Evolutionary conservation across 2,888 invertebrate genomes (phyloP).

Genomic region (Sinelater perroti): DNA sequence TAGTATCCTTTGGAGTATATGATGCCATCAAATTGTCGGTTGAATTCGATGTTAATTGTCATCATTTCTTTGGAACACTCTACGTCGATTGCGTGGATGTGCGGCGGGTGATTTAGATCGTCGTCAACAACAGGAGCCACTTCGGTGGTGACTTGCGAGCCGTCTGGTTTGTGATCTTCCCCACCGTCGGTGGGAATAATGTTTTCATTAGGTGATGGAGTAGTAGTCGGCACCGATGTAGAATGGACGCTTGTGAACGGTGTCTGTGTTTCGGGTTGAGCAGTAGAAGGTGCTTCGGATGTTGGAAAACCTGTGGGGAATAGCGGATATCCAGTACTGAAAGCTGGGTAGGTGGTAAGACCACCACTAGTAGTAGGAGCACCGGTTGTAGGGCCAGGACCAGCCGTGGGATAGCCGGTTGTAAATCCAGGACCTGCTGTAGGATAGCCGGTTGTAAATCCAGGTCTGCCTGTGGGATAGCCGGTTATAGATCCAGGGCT

Average conservation of each 20-base stretch:
- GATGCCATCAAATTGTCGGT: slow-evolving; percentile 77
- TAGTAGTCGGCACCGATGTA: slow-evolving; percentile 11
- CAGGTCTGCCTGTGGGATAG: slow-evolving; percentile 26
- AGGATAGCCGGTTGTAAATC: slow-evolving; percentile 26
- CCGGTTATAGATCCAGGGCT: slow-evolving; percentile 23
- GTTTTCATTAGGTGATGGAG: slow-evolving; percentile 42
- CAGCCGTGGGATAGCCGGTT: slow-evolving; percentile 35
- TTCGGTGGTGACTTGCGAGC: slow-evolving; percentile 18
- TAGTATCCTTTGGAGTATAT: slow-evolving; percentile 83
- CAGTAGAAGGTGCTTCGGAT: neutral
- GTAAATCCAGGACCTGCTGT: too few relatives aligned
- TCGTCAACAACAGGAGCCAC: slow-evolving; percentile 58
- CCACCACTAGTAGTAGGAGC: slow-evolving; percentile 13
- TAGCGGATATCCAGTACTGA: too few relatives aligned
- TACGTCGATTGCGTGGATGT: slow-evolving; percentile 78
- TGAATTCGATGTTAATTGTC: slow-evolving; percentile 83
- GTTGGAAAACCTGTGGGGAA: neutral
- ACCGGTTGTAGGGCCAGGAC: slow-evolving; percentile 36
- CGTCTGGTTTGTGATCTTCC: slow-evolving; percentile 35
- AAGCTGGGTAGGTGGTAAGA: neutral
- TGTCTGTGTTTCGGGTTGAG: slow-evolving; percentile 4
- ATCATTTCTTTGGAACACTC: slow-evolving; percentile 84
- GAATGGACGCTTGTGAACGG: slow-evolving; percentile 11
- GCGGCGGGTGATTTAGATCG: slow-evolving; percentile 76
- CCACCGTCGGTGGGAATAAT: slow-evolving; percentile 36